Base-by-base conservation (phyloP, 2,888 invertebrate species). In the Pollenia amentaria region DNA sequence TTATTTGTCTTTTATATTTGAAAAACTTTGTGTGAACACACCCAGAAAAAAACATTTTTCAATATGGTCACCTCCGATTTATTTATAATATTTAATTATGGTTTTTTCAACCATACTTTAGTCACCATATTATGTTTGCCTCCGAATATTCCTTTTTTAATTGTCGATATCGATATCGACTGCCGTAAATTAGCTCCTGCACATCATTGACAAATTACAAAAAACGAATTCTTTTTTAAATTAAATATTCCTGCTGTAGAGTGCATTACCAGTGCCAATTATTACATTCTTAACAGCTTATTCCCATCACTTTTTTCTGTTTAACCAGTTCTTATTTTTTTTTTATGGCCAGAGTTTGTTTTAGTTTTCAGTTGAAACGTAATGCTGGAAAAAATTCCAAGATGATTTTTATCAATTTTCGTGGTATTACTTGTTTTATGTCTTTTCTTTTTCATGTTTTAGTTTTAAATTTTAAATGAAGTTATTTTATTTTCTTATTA, bases 351-450 rank as follows among this genome's bases (percentile, higher is more conserved):
- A 73, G 51, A 76, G 57, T 82, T 84, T 73, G 51, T 70, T 60
- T 70, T 77, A 73, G 51, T 70, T 62, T 70, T 77, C 78, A 67
- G 72, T 51, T 82, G 57, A 85, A 81, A 57, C 38, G 72, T 65
- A 81, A 81, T 81, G 44, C 69, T 75, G 55, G 65, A 76, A 75
- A 67, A 75, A 87, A 84, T 80, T 72, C 48, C 80, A 51, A 80
- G 60, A 87, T 84, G 87, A 87, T 87, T 72, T 29, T 87, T 87
- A 87, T 87, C 86, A 87, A 84, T 84, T 55, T 87, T 87, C 84
- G 75, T 87, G 84, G 86, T 84, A 87, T 62, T 76, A 87, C 84
- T 67, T 51, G 75, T 65, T 83, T 83, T 79, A 57, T 53, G 29
- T 48, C 29, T 75, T 69, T 76, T 29, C 7, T 53, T 38, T 79